A percentile compares a stretch with the other conserved stretches of the same genome.
Evolutionary conservation across 1,140 invertebrate genomes (phyloP).

Genomic region (Diachasma alloeum): DNA sequence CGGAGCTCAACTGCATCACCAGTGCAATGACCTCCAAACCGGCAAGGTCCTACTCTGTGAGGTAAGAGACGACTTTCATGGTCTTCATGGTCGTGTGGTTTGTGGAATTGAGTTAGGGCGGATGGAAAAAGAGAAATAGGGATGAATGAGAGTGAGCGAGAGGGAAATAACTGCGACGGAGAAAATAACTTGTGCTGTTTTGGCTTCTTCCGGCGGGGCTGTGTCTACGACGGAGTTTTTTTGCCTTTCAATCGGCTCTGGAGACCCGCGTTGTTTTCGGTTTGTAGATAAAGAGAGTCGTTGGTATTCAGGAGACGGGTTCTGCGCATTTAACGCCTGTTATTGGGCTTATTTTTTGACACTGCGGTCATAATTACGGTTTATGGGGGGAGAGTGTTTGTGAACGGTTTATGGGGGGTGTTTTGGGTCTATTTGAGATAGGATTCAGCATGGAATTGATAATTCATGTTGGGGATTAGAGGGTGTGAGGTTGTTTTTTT

Average conservation of each 20-base stretch:
- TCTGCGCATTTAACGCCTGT: background rate
- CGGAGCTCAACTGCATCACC: constrained; percentile 40
- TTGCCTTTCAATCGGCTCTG: background rate
- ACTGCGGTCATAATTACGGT: too few relatives aligned
- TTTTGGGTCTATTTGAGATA: too few relatives aligned
- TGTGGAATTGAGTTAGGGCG: background rate
- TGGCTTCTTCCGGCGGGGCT: background rate
- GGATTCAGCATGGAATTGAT: too few relatives aligned
- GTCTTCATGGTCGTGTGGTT: background rate
- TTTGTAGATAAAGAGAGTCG: background rate
- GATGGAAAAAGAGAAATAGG: background rate
- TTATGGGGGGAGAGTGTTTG: too few relatives aligned
- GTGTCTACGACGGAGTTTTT: background rate
- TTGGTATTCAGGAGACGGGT: background rate
- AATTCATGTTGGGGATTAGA: too few relatives aligned
- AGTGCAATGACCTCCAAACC: constrained; percentile 63
- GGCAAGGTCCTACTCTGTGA: constrained; percentile 58
- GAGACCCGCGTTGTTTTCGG: background rate
- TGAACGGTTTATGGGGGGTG: too few relatives aligned
- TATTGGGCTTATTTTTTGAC: too few relatives aligned
- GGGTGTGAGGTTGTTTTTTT: too few relatives aligned
- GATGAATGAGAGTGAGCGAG: background rate
- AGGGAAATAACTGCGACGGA: background rate
- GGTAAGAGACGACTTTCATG: constrained; percentile 47
- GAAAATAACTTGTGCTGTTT: background rate